phyloP scores from a whole-genome alignment of 1,140 invertebrate species.

The Eubasilissa regina region DNA sequence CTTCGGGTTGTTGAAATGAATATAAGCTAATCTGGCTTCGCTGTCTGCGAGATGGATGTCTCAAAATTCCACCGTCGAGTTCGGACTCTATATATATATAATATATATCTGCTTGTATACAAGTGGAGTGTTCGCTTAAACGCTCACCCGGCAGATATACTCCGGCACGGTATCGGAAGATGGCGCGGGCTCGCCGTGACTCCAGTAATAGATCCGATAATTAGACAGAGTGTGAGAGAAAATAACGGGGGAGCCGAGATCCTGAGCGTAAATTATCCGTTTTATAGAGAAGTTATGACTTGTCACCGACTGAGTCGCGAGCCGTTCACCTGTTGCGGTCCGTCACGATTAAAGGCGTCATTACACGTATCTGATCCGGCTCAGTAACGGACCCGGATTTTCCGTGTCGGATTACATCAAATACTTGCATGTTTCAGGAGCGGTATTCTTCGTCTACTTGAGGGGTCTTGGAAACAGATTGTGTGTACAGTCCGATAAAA shows the following conservation, averaged over 20 bases:
- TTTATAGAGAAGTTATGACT: constrained; percentile 59
- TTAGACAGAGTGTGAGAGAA: constrained; percentile 10
- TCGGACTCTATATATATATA: constrained; percentile 50
- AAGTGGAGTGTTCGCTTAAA: constrained; percentile 44
- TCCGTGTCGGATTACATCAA: too few relatives aligned
- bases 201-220: constrained; percentile 48
- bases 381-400: not conserved
- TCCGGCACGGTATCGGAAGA: not conserved
- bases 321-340: constrained; percentile 55
- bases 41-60: constrained; percentile 55
- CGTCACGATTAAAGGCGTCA: constrained; percentile 50
- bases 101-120: constrained; percentile 40
- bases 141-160: constrained; percentile 1
- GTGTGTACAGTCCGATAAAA: too few relatives aligned
- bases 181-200: not conserved
- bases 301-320: constrained; percentile 46
- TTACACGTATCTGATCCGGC: not conserved
- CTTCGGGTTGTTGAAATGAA: constrained; percentile 58
- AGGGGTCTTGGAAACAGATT: too few relatives aligned
- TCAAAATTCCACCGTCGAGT: constrained; percentile 50
- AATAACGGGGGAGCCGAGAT: constrained; percentile 29
- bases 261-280: constrained; percentile 56
- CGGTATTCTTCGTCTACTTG: too few relatives aligned
- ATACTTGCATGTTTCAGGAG: too few relatives aligned
- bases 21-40: constrained; percentile 58